phyloP scores from a whole-genome alignment of 2,113 vertebrate species.

The Marmota flaviventris region DNA sequence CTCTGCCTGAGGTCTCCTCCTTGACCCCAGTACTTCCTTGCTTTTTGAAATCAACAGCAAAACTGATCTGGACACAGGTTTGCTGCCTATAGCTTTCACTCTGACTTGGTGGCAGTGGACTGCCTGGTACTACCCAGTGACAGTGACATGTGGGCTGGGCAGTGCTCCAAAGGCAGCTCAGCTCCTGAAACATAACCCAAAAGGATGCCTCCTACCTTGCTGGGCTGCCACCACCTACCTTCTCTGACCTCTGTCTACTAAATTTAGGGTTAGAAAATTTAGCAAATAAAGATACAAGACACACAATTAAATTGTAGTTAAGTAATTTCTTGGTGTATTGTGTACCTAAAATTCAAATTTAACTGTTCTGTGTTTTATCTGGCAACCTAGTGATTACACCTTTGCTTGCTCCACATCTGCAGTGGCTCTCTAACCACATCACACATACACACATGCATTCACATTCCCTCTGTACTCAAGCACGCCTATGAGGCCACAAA shows the following conservation, averaged over 20 bases:
- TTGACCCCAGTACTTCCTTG: neutral
- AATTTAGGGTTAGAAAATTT: neutral
- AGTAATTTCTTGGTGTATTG: neutral
- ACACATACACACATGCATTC: no score
- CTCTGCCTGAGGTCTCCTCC: neutral
- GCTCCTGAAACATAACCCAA: neutral
- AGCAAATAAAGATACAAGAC: neutral
- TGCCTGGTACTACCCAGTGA: neutral
- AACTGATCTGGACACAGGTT: neutral
- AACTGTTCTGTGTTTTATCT: neutral
- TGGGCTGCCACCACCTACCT: neutral
- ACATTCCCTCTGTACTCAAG: no score
- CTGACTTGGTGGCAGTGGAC: neutral
- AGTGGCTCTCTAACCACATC: neutral
- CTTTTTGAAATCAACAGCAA: neutral
- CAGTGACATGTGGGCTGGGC: accelerated
- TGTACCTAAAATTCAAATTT: constrained; percentile 21
- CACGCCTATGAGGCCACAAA: neutral
- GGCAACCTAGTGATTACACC: neutral
- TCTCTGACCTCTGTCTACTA: neutral
- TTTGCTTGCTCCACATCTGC: neutral
- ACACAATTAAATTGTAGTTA: neutral
- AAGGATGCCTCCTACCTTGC: accelerated
- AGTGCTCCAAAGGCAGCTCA: accelerated
- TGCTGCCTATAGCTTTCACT: neutral